Evolutionary conservation across 2,888 invertebrate genomes (phyloP).

Genomic region (Ganaspis brasiliensis): DNA sequence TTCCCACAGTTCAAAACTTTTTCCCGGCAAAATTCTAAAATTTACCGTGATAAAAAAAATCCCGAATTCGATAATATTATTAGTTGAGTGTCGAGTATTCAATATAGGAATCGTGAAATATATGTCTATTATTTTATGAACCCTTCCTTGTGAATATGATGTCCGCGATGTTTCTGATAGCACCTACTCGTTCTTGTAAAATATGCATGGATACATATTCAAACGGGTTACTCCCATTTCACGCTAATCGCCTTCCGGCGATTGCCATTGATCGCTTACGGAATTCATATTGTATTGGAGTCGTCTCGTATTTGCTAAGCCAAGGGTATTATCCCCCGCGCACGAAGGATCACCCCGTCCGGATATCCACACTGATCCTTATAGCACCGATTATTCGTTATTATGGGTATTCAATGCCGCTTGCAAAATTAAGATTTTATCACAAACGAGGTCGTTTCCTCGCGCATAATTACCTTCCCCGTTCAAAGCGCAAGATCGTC

Average conservation of each 20-base stretch:
- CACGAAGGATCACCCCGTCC: slow-evolving; percentile 66
- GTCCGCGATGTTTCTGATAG: slow-evolving; percentile 53
- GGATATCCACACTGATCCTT: slow-evolving; percentile 64
- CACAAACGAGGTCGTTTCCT: slow-evolving; percentile 60
- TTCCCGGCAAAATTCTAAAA: too few species aligned
- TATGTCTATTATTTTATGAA: background rate
- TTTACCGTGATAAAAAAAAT: too few species aligned
- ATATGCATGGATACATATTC: slow-evolving; percentile 75
- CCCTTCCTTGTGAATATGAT: slow-evolving; percentile 6
- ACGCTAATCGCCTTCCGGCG: slow-evolving; percentile 72
- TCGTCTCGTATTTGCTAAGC: slow-evolving; percentile 64
- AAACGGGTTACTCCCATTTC: slow-evolving; percentile 64
- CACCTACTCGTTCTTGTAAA: slow-evolving; percentile 61
- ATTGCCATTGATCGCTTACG: slow-evolving; percentile 70
- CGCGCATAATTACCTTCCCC: slow-evolving; percentile 48
- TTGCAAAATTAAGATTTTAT: slow-evolving; percentile 63
- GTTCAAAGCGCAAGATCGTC: slow-evolving; percentile 36
- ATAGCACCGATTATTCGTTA: slow-evolving; percentile 64
- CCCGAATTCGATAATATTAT: too few species aligned
- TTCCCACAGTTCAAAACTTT: too few species aligned
- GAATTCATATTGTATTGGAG: slow-evolving; percentile 72
- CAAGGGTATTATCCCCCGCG: slow-evolving; percentile 67
- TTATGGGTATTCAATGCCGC: slow-evolving; percentile 59
- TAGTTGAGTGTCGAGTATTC: too few species aligned
- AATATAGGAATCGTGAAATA: background rate